Conservation (phyloP, 2,888 invertebrate species). For the Petrophora chlorosata region DNA sequence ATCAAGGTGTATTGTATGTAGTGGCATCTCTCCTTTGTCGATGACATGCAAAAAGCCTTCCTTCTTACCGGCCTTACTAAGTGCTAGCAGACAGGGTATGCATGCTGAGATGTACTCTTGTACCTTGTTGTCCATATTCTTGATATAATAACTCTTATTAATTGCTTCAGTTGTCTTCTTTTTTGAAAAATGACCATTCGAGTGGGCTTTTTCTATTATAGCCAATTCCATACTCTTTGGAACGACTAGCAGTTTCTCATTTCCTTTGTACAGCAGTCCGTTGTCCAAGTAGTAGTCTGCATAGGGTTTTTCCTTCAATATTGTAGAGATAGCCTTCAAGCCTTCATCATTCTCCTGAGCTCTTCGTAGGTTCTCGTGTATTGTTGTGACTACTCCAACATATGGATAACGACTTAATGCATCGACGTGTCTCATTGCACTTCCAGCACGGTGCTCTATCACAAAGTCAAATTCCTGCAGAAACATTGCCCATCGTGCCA, state of each 20-base stretch:
- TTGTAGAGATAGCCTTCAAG: conserved; percentile 28
- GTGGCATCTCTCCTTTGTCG: conserved; percentile 45
- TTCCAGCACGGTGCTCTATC: too few relatives aligned
- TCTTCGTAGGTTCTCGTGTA: conserved; percentile 19
- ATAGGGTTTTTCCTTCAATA: conserved; percentile 24
- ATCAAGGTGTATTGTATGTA: conserved; percentile 50
- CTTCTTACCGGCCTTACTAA: conserved; percentile 40
- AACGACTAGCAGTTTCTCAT: conserved; percentile 2
- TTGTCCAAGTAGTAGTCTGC: conserved; percentile 31
- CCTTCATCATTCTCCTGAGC: conserved; percentile 35
- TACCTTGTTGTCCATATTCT: conserved; percentile 24
- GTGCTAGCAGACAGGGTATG: conserved; percentile 35
- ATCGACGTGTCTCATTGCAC: conserved; percentile 31
- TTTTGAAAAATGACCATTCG: conserved; percentile 35
- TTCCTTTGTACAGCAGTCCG: conserved; percentile 35
- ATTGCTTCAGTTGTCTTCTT: conserved; percentile 14
- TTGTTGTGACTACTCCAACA: background rate
- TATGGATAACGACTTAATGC: conserved; percentile 29
- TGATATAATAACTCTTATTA: conserved; percentile 2
- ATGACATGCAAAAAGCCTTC: conserved; percentile 38
- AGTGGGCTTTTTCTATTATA: conserved; percentile 31
- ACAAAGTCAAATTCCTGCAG: conserved; percentile 31
- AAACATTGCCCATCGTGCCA: conserved; percentile 31
- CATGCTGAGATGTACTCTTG: conserved; percentile 25
- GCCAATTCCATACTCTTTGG: conserved; percentile 42